Evolutionary conservation across 2,888 invertebrate genomes (phyloP).

Genomic region (Zaprionus bogoriensis): DNA sequence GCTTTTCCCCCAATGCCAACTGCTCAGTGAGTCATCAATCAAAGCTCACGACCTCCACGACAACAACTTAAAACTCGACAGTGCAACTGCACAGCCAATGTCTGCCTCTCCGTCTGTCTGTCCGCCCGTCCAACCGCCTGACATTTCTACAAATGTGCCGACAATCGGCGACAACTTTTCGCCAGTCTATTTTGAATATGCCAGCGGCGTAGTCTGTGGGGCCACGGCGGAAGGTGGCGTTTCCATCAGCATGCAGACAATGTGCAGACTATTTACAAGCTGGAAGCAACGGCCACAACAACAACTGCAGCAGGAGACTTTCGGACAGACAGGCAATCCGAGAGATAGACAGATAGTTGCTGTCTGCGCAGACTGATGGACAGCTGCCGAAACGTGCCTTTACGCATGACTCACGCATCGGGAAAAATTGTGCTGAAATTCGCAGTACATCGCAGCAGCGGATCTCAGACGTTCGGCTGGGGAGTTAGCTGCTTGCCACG

Average conservation of each 20-base stretch:
- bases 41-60: slow-evolving; percentile 13
- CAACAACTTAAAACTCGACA: slow-evolving; percentile 31
- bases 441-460: neutral
- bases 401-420: slow-evolving; percentile 66
- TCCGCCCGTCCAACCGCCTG: slow-evolving; percentile 19
- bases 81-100: slow-evolving; percentile 28
- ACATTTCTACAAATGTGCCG: slow-evolving; percentile 58
- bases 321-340: slow-evolving; percentile 7
- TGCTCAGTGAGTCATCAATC: slow-evolving; percentile 42
- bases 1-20: no score
- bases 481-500: slow-evolving; percentile 6
- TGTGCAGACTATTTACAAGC: slow-evolving; percentile 42
- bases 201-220: slow-evolving; percentile 2
- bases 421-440: neutral
- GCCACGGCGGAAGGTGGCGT: slow-evolving; percentile 35
- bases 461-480: no score
- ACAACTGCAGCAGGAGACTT: slow-evolving; percentile 8
- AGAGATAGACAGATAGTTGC: neutral
- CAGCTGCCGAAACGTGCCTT: slow-evolving; percentile 61
- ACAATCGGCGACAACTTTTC: slow-evolving; percentile 62
- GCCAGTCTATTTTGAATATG: slow-evolving; percentile 64
- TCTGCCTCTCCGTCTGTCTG: slow-evolving; percentile 11
- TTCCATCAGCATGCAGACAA: slow-evolving; percentile 67
- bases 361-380: slow-evolving; percentile 21
- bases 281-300: slow-evolving; percentile 46